Percentiles rank a stretch among this genome's conserved stretches.
phyloP scores from a whole-genome alignment of 2,797 vertebrate genomes.

The Cyclopterus lumpus region DNA sequence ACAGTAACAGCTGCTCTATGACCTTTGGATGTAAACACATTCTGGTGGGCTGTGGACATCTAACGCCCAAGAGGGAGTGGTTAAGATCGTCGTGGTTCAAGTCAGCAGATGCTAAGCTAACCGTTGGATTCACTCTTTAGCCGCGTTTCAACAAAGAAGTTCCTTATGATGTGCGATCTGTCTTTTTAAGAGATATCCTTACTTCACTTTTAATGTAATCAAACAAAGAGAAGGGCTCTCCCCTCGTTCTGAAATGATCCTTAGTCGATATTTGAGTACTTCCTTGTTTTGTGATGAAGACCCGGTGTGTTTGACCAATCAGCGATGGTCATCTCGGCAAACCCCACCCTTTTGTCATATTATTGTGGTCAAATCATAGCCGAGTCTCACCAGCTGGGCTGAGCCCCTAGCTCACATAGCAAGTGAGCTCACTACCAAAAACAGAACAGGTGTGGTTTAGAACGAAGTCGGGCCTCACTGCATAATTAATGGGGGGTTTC shows the following conservation, averaged over 20 bases:
- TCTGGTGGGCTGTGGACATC: background rate
- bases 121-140: background rate
- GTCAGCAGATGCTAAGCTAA: conserved; percentile 1
- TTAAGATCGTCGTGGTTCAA: background rate
- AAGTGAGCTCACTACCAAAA: background rate
- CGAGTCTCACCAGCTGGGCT: background rate
- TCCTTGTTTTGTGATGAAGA: too few relatives aligned
- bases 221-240: too few relatives aligned
- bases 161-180: too few relatives aligned
- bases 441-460: background rate
- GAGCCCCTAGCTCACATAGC: background rate
- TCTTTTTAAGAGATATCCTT: too few relatives aligned
- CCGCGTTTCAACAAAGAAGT: background rate
- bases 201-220: too few relatives aligned
- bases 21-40: background rate
- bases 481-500: conserved; percentile 8
- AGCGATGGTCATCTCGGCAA: background rate
- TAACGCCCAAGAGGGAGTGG: too few relatives aligned
- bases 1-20: background rate
- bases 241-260: too few relatives aligned
- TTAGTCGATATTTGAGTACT: too few relatives aligned
- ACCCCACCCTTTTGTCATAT: background rate
- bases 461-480: conserved; percentile 5
- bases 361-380: background rate
- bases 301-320: too few relatives aligned